A percentile compares a stretch with the other conserved stretches of the same genome.
Conservation (phyloP, 2,797 vertebrate genomes). For the Gobio occitaniae region DNA sequence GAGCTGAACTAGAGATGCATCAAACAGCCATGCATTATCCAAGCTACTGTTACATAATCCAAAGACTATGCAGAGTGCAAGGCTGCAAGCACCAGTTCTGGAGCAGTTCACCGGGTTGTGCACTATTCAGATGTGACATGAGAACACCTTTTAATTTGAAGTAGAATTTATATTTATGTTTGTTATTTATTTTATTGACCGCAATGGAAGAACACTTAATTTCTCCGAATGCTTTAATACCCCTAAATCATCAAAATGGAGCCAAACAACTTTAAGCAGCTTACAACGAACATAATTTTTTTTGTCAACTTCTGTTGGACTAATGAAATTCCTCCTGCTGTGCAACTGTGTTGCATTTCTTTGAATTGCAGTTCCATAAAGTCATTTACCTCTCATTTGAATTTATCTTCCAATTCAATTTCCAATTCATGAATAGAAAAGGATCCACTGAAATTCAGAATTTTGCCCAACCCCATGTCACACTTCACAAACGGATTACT, state of each 20-base stretch:
- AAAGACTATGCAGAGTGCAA: conserved; percentile 32
- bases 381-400: background rate
- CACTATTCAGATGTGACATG: background rate
- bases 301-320: background rate
- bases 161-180: background rate
- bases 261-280: background rate
- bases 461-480: background rate
- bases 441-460: background rate
- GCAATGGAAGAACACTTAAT: background rate
- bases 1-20: conserved; percentile 40
- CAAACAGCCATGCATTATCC: conserved; percentile 53
- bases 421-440: background rate
- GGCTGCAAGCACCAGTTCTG: conserved; percentile 6
- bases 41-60: conserved; percentile 51
- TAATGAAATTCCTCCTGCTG: conserved; percentile 6
- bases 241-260: background rate
- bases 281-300: background rate
- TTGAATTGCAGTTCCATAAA: background rate
- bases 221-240: conserved; percentile 15
- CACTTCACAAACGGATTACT: background rate
- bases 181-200: background rate
- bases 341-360: background rate
- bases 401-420: background rate
- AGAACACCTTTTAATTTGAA: background rate
- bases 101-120: background rate